phyloP scores from a whole-genome alignment of 1,140 invertebrate genomes.

The Globodera ellingtonae region DNA sequence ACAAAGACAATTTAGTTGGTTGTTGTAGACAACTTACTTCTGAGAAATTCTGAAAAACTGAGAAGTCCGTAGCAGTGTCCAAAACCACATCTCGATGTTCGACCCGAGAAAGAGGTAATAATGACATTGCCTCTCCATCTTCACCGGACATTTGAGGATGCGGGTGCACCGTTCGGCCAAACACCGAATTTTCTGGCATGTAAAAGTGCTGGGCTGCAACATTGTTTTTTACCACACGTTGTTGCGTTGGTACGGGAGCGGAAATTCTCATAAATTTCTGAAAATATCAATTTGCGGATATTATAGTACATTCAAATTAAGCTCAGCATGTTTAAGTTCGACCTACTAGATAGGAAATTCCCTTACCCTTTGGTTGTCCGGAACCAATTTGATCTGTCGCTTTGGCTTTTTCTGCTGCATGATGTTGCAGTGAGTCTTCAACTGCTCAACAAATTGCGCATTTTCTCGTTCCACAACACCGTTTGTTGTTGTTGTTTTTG shows the following conservation, averaged over 20 bases:
- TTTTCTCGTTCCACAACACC: conserved; percentile 31
- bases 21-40: background rate
- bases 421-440: conserved; percentile 18
- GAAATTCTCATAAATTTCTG: background rate
- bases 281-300: background rate
- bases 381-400: conserved; percentile 26
- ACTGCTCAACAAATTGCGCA: conserved; percentile 26
- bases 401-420: conserved; percentile 15
- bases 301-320: too few species aligned
- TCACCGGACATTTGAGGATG: too few species aligned
- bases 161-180: too few species aligned
- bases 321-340: background rate
- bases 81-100: background rate
- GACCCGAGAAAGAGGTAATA: background rate
- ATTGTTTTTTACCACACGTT: background rate
- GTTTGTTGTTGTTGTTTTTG: conserved; percentile 28
- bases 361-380: conserved; percentile 5
- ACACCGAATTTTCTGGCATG: too few species aligned
- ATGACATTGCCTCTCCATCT: background rate
- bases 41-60: background rate
- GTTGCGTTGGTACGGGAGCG: background rate
- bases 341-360: background rate
- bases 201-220: background rate
- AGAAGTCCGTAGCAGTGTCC: background rate
- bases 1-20: background rate